Percentiles rank a stretch among this genome's conserved stretches.
Evolutionary conservation across 1,140 invertebrate species (phyloP).

Genomic region (Lasioglossum baleicum): DNA sequence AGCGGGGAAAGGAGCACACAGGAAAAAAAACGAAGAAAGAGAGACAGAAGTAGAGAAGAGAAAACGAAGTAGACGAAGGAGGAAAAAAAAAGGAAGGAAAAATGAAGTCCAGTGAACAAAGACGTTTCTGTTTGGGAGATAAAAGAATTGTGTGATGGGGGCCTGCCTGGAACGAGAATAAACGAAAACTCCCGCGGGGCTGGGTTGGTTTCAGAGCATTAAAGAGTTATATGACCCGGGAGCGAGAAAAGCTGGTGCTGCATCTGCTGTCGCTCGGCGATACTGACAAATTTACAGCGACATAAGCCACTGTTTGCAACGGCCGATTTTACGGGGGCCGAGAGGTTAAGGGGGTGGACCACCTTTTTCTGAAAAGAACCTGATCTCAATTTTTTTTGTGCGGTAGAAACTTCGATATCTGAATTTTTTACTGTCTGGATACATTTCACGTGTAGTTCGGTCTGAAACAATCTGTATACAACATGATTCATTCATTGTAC

Average conservation of each 20-base stretch:
- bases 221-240: slow-evolving; percentile 28
- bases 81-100: not conserved
- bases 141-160: not conserved
- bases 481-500: too few species aligned
- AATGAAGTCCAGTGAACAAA: not conserved
- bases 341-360: not conserved
- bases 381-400: too few species aligned
- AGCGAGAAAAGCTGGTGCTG: not conserved
- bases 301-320: slow-evolving; percentile 18
- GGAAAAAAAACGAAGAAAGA: not conserved
- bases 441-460: too few species aligned
- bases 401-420: too few species aligned
- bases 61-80: not conserved
- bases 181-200: slow-evolving; percentile 17
- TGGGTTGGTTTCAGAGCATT: slow-evolving; percentile 17
- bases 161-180: not conserved
- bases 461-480: too few species aligned
- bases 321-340: slow-evolving; percentile 16
- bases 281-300: slow-evolving; percentile 30
- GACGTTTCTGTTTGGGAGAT: not conserved
- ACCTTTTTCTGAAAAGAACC: too few species aligned
- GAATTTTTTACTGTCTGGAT: too few species aligned
- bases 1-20: not conserved
- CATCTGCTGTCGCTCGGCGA: not conserved
- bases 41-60: not conserved